Conservation (phyloP, 2,113 vertebrate species). For the Cebidichthys violaceus region DNA sequence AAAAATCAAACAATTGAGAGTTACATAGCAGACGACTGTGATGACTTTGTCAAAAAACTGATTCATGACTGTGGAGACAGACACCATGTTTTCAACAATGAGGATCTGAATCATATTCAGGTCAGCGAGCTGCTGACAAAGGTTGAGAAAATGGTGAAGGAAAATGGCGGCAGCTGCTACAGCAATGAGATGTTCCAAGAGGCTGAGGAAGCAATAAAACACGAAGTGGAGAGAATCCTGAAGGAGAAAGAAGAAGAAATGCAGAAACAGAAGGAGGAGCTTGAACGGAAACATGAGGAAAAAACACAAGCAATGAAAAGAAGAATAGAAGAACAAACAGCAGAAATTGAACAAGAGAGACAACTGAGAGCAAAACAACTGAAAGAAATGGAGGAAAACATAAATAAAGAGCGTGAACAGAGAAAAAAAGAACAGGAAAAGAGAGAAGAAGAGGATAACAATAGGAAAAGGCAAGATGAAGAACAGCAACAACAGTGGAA, state of each 20-base stretch:
- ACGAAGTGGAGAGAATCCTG: slow-evolving; percentile 22
- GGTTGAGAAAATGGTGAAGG: slow-evolving; percentile 16
- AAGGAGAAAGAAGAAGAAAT: slow-evolving; percentile 52
- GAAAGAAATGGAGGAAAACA: not conserved
- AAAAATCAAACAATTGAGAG: too few species aligned
- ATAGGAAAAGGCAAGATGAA: not conserved
- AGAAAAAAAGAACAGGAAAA: not conserved
- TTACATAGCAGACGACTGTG: not conserved
- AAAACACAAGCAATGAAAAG: slow-evolving; percentile 1
- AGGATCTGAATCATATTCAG: not conserved
- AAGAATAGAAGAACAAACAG: slow-evolving; percentile 1
- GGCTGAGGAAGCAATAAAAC: slow-evolving; percentile 5
- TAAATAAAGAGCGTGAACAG: not conserved
- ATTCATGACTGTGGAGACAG: slow-evolving; percentile 17
- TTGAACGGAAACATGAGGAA: slow-evolving; percentile 24
- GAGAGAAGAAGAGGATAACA: not conserved
- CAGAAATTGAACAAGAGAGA: not conserved
- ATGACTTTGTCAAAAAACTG: slow-evolving; percentile 3
- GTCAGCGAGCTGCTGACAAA: slow-evolving; percentile 36
- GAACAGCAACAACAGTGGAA: not conserved
- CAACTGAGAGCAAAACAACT: not conserved
- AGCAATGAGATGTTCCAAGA: slow-evolving; percentile 27
- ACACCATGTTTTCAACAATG: slow-evolving; percentile 27
- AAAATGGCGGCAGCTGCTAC: slow-evolving; percentile 40
- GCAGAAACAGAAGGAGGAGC: slow-evolving; percentile 6